Conservation (phyloP, 2,888 invertebrate genomes). For the Pediacus dermestoides region DNA sequence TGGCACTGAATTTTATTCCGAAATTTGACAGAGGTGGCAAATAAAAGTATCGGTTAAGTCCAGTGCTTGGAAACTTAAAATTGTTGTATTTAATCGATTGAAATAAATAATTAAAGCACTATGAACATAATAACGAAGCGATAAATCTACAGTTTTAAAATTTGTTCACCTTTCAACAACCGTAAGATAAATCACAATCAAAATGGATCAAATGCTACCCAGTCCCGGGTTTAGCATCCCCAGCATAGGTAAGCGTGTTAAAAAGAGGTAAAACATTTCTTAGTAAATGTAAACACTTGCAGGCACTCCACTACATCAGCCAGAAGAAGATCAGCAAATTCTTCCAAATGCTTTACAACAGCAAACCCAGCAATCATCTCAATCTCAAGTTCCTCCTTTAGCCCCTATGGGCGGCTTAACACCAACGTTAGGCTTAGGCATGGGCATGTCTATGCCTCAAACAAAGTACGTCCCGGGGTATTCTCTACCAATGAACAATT, state of each 20-base stretch:
- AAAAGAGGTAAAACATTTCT: too few relatives aligned
- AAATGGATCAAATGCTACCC: conserved; percentile 87
- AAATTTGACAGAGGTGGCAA: too few relatives aligned
- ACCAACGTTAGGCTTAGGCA: conserved; percentile 61
- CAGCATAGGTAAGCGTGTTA: conserved; percentile 64
- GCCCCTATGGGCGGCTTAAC: conserved; percentile 55
- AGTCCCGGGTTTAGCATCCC: conserved; percentile 88
- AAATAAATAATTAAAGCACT: too few relatives aligned
- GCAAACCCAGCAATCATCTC: conserved; percentile 56
- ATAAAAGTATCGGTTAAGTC: too few relatives aligned
- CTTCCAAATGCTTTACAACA: conserved; percentile 79
- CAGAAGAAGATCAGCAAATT: conserved; percentile 88
- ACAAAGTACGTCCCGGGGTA: conserved; percentile 73
- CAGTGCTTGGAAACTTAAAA: too few relatives aligned
- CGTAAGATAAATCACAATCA: conserved; percentile 29
- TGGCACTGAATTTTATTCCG: too few relatives aligned
- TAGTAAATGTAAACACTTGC: too few relatives aligned
- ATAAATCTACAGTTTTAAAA: too few relatives aligned
- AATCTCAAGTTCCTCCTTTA: conserved; percentile 56
- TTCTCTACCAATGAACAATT: conserved; percentile 72
- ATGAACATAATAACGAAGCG: too few relatives aligned
- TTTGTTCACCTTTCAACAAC: too few relatives aligned
- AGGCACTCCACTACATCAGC: conserved; percentile 82
- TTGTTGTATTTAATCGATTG: too few relatives aligned
- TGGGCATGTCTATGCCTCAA: conserved; percentile 65